Conservation (phyloP, 2,797 vertebrate genomes). For the Oryzias dopingdopingensis region DNA sequence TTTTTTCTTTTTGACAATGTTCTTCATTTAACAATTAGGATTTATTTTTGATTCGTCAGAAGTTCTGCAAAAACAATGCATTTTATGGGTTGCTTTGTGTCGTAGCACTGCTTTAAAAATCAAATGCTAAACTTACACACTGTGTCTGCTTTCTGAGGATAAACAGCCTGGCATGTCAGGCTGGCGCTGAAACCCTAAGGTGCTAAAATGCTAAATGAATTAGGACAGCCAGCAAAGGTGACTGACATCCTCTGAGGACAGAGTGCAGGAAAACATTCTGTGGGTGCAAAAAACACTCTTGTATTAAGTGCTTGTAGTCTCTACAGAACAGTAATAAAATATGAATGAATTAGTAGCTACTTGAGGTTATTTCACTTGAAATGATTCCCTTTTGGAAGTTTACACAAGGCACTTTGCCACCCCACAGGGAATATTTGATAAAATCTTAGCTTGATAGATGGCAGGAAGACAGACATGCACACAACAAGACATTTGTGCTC, state of each 20-base stretch:
- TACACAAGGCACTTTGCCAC: slow-evolving; percentile 17
- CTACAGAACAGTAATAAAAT: slow-evolving; percentile 40
- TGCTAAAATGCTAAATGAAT: slow-evolving; percentile 38
- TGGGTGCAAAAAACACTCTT: slow-evolving; percentile 15
- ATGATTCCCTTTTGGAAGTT: slow-evolving; percentile 40
- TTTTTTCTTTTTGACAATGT: background rate
- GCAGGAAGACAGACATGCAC: slow-evolving; percentile 19
- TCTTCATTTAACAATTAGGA: no score
- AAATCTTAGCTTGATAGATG: slow-evolving; percentile 40
- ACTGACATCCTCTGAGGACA: slow-evolving; percentile 32
- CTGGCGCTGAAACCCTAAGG: slow-evolving; percentile 17
- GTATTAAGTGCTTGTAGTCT: slow-evolving; percentile 34
- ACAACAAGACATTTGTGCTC: slow-evolving; percentile 54
- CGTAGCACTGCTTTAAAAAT: slow-evolving; percentile 3
- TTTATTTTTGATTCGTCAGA: background rate
- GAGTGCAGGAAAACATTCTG: slow-evolving; percentile 17
- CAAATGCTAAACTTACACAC: slow-evolving; percentile 1
- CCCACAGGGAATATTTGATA: slow-evolving; percentile 50
- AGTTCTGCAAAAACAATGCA: background rate
- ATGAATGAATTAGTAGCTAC: slow-evolving; percentile 46
- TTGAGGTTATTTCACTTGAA: slow-evolving; percentile 33
- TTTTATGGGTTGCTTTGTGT: background rate
- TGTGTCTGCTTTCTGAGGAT: slow-evolving; percentile 16
- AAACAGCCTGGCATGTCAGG: slow-evolving; percentile 16
- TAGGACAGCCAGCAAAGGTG: slow-evolving; percentile 36